Base-by-base conservation (phyloP, 1,140 invertebrate genomes). In the Steinernema feltiae region DNA sequence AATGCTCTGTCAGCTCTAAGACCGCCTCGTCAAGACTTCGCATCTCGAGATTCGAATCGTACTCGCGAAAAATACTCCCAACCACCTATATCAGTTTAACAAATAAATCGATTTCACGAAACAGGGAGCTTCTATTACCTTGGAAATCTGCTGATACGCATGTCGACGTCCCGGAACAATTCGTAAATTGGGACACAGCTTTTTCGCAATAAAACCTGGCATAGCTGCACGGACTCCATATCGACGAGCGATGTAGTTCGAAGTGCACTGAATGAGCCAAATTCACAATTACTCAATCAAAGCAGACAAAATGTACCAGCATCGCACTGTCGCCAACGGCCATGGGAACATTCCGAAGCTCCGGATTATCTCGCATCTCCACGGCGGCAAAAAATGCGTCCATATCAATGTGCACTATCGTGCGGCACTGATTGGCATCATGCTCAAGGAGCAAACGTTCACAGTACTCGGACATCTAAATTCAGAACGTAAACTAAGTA, bases 161-260 rank as follows among this genome's bases (percentile, higher is more conserved):
- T 87, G 78, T 81, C 89, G 90, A 82, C 91, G 89, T 1, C 82
- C 77, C 0, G 88, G 87, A 15, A 92, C 89, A 74, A 92, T 88
- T 0, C 89, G 84, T 1, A 92, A 84, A 32, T 90, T 79, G 1
- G 91, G 90, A 82, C 91, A 92, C 1, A 92, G 85, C 82, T 91
- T 91, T 70, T 87, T 89, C 0, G 86, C 91, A 78, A 92, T 91
- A 81, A 91, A 92, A 1, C 91, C 91, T n/a, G 91, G 90, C 91
- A 92, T 91, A 15, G 88, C 91, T 53, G 91, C 90, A 71, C 91
- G 83, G 0, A 92, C 90, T 48, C 91, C 91, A 87, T 86, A 92
- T 75, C 88, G 87, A 30, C 91, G 85, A 1, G 91, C 91, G 2
- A 87, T 76, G 82, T 92, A 92, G 84, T 92, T 92, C 0, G 90